These are phyloP conservation scores for Lerema accius DNA, from an alignment of 1,140 invertebrate species.

Conservation along the genomic window DNA sequence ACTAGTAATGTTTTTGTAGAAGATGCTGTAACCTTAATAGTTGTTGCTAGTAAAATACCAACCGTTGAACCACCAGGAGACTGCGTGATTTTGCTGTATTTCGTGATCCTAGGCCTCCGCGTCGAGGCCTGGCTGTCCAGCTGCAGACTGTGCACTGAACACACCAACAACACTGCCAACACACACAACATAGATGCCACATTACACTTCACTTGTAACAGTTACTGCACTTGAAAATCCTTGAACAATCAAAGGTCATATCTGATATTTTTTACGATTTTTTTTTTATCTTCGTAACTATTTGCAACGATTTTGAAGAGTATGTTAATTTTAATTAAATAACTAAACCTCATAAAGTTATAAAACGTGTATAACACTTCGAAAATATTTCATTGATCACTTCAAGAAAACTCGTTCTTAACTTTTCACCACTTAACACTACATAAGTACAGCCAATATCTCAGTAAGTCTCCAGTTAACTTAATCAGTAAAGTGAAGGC, in stretches of 20 bases:
- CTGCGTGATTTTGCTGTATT: conserved; percentile 82
- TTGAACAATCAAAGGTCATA: background rate
- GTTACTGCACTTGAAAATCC: background rate
- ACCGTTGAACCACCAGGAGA: conserved; percentile 79
- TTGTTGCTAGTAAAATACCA: no score
- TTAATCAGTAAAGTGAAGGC: background rate
- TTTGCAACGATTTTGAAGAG: no score
- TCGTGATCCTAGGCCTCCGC: conserved; percentile 83
- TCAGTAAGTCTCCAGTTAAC: no score
- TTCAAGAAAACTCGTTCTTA: background rate
- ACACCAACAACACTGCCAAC: conserved; percentile 72
- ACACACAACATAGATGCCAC: conserved; percentile 59
- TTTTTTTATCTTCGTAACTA: no score
- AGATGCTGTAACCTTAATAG: no score
- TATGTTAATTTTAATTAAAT: no score
- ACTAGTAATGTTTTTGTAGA: no score
- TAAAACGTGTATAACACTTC: background rate
- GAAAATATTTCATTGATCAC: background rate
- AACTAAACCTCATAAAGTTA: no score
- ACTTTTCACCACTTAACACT: background rate
- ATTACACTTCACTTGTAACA: conserved; percentile 30
- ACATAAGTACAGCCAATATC: background rate
- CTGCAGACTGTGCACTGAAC: conserved; percentile 74
- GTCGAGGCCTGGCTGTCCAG: conserved; percentile 82
- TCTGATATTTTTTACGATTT: no score